Evolutionary conservation across 2,113 vertebrate genomes (phyloP), one percentile per base, ranked within the genome.

Genomic region (Scomber colias): DNA sequence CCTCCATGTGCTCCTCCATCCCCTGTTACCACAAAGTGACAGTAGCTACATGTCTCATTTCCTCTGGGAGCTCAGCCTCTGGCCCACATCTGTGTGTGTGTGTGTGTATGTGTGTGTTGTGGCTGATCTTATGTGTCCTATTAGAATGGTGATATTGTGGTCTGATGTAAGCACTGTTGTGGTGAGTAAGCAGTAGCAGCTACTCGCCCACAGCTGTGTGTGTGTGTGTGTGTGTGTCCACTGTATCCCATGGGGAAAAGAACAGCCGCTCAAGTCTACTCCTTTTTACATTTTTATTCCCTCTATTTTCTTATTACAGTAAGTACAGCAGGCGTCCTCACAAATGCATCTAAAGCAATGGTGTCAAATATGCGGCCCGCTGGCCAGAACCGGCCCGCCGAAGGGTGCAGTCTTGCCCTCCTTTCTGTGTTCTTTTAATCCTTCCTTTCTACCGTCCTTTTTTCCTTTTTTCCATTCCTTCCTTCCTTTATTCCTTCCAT

Each of bases 81-180:
- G 71, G 60, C 46, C 45, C 55, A 64, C 60, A 59, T 80, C 84
- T 56, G 48, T 45, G 78, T 80, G 21, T 3, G 30, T 60, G 31
- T 6, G 46, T 54, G 40, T 64, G 57, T 27, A 5, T 6, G 46
- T 54, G 40, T 64, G 57, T 27, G 71, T 87, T 90, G 82, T 55
- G 74, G 69, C 55, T 86, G 91, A 55, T 78, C 71, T 89, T 88
- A 46, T 92, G 92, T 54, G 57, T 89, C 63, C 90, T 89, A 88
- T 87, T 93, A 94, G 86, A 73, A 55, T 91, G 90, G 84, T 83
- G 86, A 75, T 87, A 87, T 56, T 80, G 84, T 82, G 90, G 88
- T 86, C 76, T 91, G 87, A 91, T 71, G 30, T 87, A 79, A 79
- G 74, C 44, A 61, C 60, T 9, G 0, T 89, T 93, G 84, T 30